Conservation (phyloP, 1,140 invertebrate genomes). For the Tachypleus tridentatus region DNA sequence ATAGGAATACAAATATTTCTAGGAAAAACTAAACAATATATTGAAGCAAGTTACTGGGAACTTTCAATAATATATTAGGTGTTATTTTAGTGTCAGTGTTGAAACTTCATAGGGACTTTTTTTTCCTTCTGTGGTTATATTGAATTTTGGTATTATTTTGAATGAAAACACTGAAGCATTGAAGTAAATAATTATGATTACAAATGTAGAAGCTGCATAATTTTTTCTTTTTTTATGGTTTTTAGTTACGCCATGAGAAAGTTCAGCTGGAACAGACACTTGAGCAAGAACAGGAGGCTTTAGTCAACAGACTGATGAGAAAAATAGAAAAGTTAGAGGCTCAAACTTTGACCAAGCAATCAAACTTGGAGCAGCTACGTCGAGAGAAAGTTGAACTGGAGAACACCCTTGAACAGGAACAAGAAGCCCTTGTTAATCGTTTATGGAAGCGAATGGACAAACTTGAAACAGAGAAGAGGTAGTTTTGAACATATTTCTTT, state of each 20-base stretch:
- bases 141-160: too few relatives aligned
- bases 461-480: slow-evolving; percentile 54
- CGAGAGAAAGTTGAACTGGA: slow-evolving; percentile 94
- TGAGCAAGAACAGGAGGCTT: slow-evolving; percentile 94
- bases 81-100: too few relatives aligned
- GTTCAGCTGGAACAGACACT: slow-evolving; percentile 88
- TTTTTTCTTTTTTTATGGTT: too few relatives aligned
- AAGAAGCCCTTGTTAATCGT: slow-evolving; percentile 92
- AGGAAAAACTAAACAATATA: too few relatives aligned
- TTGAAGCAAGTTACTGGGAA: too few relatives aligned
- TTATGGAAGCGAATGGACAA: slow-evolving; percentile 99
- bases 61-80: too few relatives aligned
- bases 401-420: slow-evolving; percentile 95
- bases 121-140: too few relatives aligned
- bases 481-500: background rate
- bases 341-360: slow-evolving; percentile 77
- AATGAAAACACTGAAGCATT: too few relatives aligned
- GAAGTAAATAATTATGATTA: too few relatives aligned
- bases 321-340: slow-evolving; percentile 97
- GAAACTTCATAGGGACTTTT: too few relatives aligned
- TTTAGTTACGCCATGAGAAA: slow-evolving; percentile 59
- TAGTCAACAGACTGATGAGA: slow-evolving; percentile 94
- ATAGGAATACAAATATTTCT: too few relatives aligned
- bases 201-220: too few relatives aligned
- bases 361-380: slow-evolving; percentile 82